Percentiles rank a stretch among this genome's conserved stretches.
Conservation (phyloP, 2,888 invertebrate species). For the Tenthredo distinguenda region DNA sequence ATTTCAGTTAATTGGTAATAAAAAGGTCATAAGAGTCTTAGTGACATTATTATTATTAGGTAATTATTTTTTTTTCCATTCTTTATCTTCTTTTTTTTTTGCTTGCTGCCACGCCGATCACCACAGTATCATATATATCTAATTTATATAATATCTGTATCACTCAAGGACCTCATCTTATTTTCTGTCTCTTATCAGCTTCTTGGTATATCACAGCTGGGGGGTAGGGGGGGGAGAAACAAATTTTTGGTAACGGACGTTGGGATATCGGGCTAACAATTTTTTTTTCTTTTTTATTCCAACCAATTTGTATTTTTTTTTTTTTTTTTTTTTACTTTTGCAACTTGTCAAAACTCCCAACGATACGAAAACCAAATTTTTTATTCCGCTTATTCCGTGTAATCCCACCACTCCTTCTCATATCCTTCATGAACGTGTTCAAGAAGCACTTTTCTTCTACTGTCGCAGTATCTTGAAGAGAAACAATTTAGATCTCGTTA, state of each 20-base stretch:
- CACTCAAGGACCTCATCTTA: slow-evolving; percentile 66
- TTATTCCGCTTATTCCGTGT: slow-evolving; percentile 85
- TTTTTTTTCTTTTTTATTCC: not conserved
- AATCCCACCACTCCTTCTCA: slow-evolving; percentile 99
- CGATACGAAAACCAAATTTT: slow-evolving; percentile 2
- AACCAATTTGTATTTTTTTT: not conserved
- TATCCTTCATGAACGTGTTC: slow-evolving; percentile 99
- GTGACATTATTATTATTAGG: slow-evolving; percentile 54
- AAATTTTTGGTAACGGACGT: slow-evolving; percentile 28
- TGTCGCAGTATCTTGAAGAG: slow-evolving; percentile 95
- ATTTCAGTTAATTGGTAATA: not conserved
- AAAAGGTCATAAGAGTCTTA: not conserved
- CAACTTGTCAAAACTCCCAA: slow-evolving; percentile 19
- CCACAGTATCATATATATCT: slow-evolving; percentile 59
- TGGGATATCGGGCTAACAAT: slow-evolving; percentile 1
- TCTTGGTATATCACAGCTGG: slow-evolving; percentile 76
- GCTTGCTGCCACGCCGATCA: slow-evolving; percentile 62
- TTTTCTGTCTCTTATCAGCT: slow-evolving; percentile 69
- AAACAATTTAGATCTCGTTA: slow-evolving; percentile 46
- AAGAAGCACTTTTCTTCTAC: slow-evolving; percentile 95
- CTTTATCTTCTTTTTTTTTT: not conserved
- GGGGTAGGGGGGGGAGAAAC: slow-evolving; percentile 67
- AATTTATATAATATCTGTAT: slow-evolving; percentile 56
- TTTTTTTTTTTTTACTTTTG: slow-evolving; percentile 44
- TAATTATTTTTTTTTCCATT: not conserved